These are phyloP conservation scores for Seriola rivoliana DNA, from an alignment of 2,113 vertebrate genomes.

Conservation along the genomic window DNA sequence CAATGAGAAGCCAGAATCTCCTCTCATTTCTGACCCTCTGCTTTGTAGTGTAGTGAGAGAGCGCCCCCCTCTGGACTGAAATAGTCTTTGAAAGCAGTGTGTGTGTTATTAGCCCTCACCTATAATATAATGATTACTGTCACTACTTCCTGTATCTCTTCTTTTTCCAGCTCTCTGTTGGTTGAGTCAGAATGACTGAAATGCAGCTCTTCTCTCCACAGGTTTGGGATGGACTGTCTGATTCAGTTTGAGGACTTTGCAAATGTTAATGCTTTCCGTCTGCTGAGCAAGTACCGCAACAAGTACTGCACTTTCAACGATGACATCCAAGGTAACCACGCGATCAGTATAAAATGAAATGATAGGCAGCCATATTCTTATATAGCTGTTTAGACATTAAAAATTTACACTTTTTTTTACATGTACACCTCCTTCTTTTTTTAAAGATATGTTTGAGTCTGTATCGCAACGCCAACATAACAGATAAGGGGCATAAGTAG, in stretches of 20 bases:
- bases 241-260: constrained; percentile 99
- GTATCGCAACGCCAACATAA: no score
- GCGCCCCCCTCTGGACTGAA: constrained; percentile 37
- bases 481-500: no score
- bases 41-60: background rate
- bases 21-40: background rate
- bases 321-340: constrained; percentile 94
- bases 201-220: constrained; percentile 63
- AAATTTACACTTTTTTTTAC: no score
- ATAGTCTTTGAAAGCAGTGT: background rate
- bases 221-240: constrained; percentile 94
- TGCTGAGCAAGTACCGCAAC: constrained; percentile 94
- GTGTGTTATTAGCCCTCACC: background rate
- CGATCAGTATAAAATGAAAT: no score
- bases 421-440: no score
- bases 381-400: no score
- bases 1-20: background rate
- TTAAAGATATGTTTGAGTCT: no score
- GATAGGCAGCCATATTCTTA: no score
- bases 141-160: no score
- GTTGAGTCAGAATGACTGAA: background rate
- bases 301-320: constrained; percentile 98
- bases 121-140: no score
- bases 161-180: background rate
- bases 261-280: constrained; percentile 95